These are phyloP conservation scores for Entelurus aequoreus DNA, from an alignment of 2,113 vertebrate species.

Conservation along the genomic window DNA sequence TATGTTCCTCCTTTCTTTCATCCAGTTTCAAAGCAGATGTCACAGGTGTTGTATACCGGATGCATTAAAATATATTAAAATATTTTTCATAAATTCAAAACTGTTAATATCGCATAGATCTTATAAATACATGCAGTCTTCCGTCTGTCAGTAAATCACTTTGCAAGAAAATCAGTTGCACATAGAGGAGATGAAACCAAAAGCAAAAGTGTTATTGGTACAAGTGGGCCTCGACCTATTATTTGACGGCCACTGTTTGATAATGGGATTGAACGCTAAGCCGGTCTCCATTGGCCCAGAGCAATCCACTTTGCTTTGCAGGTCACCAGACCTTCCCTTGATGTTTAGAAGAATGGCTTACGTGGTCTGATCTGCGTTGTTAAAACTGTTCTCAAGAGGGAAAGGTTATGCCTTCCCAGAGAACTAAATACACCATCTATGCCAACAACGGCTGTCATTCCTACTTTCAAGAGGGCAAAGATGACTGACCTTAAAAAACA, in stretches of 20 bases:
- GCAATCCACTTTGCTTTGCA: conserved; percentile 48
- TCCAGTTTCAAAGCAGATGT: conserved; percentile 37
- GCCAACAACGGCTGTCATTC: conserved; percentile 7
- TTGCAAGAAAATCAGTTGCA: conserved; percentile 23
- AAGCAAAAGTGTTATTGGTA: conserved; percentile 47
- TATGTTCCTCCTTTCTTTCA: conserved; percentile 33
- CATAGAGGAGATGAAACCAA: conserved; percentile 50
- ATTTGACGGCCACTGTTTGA: conserved; percentile 54
- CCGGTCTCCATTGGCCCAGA: conserved; percentile 28
- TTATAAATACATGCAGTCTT: neutral
- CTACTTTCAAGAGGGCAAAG: neutral
- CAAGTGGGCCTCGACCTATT: conserved; percentile 53
- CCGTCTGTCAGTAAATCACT: conserved; percentile 21
- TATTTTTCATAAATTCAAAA: neutral
- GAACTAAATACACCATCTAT: conserved; percentile 23
- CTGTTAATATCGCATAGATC: neutral
- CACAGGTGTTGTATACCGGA: conserved; percentile 26
- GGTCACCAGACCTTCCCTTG: conserved; percentile 51
- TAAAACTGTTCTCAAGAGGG: conserved; percentile 46
- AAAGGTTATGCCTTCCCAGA: conserved; percentile 5
- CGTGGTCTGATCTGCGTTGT: conserved; percentile 41
- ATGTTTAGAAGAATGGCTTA: conserved; percentile 35
- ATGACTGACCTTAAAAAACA: conserved; percentile 16
- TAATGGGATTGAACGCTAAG: conserved; percentile 59
- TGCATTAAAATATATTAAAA: neutral